A percentile compares a stretch with the other conserved stretches of the same genome.
Conservation (phyloP, 2,888 invertebrate species). For the Zhuqinia jingwanae region DNA sequence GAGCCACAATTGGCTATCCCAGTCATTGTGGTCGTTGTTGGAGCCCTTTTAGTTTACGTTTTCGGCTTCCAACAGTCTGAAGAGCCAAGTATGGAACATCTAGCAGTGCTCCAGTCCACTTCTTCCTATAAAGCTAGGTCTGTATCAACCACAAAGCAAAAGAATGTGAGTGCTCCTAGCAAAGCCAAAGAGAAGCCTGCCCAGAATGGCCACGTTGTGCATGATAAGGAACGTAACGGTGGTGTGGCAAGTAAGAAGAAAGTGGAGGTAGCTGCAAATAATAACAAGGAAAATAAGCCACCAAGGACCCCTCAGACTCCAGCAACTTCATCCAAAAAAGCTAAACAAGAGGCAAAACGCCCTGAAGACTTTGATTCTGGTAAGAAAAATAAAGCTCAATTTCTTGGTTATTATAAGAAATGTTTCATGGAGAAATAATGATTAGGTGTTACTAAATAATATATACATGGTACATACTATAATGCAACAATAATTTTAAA, state of each 20-base stretch:
- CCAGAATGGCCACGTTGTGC: conserved; percentile 80
- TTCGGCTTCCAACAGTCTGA: conserved; percentile 90
- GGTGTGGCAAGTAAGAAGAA: conserved; percentile 71
- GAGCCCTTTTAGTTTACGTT: conserved; percentile 88
- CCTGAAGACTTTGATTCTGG: conserved; percentile 77
- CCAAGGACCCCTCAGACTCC: conserved; percentile 76
- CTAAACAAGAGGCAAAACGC: conserved; percentile 81
- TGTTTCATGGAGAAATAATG: too few relatives aligned
- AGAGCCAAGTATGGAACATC: conserved; percentile 90
- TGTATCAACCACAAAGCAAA: conserved; percentile 55
- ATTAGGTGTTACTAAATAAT: too few relatives aligned
- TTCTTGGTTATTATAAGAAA: background rate
- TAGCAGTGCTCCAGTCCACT: conserved; percentile 80
- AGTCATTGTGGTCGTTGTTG: conserved; percentile 86
- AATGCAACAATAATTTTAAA: background rate
- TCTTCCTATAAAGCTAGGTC: conserved; percentile 70
- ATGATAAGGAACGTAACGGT: conserved; percentile 68
- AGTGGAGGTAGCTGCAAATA: conserved; percentile 68
- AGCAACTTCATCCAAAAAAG: conserved; percentile 75
- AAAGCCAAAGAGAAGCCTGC: conserved; percentile 72
- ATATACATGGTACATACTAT: too few relatives aligned
- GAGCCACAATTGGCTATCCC: conserved; percentile 83
- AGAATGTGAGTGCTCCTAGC: conserved; percentile 47
- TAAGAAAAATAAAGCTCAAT: conserved; percentile 33
- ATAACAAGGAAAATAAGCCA: conserved; percentile 77